phyloP scores from a whole-genome alignment of 2,797 vertebrate genomes.

The Characodon lateralis region DNA sequence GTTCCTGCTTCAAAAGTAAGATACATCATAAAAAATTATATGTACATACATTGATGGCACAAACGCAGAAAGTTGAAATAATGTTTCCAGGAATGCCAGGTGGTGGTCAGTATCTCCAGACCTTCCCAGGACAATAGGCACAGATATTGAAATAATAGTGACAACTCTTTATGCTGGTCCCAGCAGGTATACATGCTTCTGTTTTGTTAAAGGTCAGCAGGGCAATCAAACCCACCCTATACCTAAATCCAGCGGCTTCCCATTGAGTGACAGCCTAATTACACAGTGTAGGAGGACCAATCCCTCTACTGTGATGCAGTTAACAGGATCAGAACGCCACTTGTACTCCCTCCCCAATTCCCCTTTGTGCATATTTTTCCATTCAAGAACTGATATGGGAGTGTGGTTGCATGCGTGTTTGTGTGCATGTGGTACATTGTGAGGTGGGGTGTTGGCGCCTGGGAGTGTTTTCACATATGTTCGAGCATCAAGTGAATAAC shows the following conservation, averaged over 20 bases:
- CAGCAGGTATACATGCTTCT: conserved; percentile 35
- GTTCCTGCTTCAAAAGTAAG: too few species aligned
- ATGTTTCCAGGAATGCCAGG: too few species aligned
- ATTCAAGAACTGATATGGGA: background rate
- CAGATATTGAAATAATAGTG: background rate
- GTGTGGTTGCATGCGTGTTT: background rate
- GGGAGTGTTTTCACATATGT: conserved; percentile 29
- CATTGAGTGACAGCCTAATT: conserved; percentile 75
- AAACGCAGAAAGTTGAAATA: too few species aligned
- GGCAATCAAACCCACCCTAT: conserved; percentile 45
- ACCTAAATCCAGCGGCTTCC: background rate
- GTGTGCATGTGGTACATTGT: conserved; percentile 18
- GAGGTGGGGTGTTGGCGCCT: conserved; percentile 23
- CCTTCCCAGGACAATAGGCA: too few species aligned
- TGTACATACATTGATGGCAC: too few species aligned
- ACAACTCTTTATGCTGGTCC: background rate
- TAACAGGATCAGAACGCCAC: conserved; percentile 60
- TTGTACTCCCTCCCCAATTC: conserved; percentile 33
- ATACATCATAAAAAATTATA: too few species aligned
- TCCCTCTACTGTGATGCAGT: conserved; percentile 37
- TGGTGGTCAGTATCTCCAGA: too few species aligned
- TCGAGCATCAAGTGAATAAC: conserved; percentile 27
- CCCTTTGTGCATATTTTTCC: conserved; percentile 36
- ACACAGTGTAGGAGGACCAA: conserved; percentile 29
- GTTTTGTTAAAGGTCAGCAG: conserved; percentile 36